A percentile compares a stretch with the other conserved stretches of the same genome.
These are phyloP conservation scores for Sanderia malayensis DNA, from an alignment of 30 jellyfish, hydroid and myxozoan genomes.

Conservation along the genomic window DNA sequence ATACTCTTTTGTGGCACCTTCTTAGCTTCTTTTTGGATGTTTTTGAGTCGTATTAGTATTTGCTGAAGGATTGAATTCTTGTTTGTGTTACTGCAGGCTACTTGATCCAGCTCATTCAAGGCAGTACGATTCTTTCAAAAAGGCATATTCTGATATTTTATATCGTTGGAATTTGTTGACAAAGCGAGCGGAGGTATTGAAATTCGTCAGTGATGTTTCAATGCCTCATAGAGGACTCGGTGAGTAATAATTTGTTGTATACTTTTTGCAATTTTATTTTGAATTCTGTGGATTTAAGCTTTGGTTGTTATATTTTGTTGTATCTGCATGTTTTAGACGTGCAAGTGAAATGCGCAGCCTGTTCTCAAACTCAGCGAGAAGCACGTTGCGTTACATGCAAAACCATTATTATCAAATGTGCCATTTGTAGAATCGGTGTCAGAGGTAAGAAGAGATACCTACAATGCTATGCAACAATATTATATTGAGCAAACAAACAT, in stretches of 20 bases:
- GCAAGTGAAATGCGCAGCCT: constrained; percentile 63
- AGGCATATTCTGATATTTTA: constrained; percentile 80
- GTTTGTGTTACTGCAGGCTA: constrained; percentile 69
- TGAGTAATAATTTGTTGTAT: too few relatives aligned
- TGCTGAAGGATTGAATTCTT: too few relatives aligned
- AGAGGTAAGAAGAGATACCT: constrained; percentile 90
- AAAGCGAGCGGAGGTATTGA: constrained; percentile 87
- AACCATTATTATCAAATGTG: constrained; percentile 76
- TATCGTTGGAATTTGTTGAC: constrained; percentile 79
- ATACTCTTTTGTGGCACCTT: too few relatives aligned
- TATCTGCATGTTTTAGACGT: constrained; percentile 47
- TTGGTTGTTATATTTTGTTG: background rate
- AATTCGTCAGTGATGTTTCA: constrained; percentile 64
- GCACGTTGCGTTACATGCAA: constrained; percentile 78
- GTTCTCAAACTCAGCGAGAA: constrained; percentile 71
- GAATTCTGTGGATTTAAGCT: background rate
- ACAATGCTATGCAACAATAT: too few relatives aligned
- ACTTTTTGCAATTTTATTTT: background rate
- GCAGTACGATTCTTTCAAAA: constrained; percentile 79
- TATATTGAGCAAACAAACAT: too few relatives aligned
- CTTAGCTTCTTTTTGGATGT: too few relatives aligned
- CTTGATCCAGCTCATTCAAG: constrained; percentile 33
- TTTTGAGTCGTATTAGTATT: too few relatives aligned
- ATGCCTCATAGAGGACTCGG: constrained; percentile 75
- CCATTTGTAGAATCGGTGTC: constrained; percentile 91